Percentiles rank a stretch among this genome's conserved stretches.
These are phyloP conservation scores for Brachyhypopomus gauderio DNA, from an alignment of 2,113 vertebrate species.

Conservation along the genomic window DNA sequence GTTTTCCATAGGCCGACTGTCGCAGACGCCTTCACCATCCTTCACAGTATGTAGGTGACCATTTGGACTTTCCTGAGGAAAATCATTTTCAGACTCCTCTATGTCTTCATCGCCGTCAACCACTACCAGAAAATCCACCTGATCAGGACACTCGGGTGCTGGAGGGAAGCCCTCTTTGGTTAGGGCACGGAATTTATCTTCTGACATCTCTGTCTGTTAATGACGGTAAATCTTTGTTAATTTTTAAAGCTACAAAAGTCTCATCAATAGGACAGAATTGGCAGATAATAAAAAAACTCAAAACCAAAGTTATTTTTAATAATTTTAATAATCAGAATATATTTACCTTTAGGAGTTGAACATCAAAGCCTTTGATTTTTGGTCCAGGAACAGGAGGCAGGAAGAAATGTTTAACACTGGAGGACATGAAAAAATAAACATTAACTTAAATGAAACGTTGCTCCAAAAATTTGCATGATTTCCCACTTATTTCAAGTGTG, in stretches of 20 bases:
- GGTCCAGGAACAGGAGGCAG: slow-evolving; percentile 91
- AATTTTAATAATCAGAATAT: neutral
- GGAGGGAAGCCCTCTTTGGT: slow-evolving; percentile 81
- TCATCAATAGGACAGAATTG: neutral
- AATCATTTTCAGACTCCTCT: slow-evolving; percentile 35
- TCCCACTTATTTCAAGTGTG: slow-evolving; percentile 22
- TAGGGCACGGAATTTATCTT: slow-evolving; percentile 80
- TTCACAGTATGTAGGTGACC: slow-evolving; percentile 63
- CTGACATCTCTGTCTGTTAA: slow-evolving; percentile 78
- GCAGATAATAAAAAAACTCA: neutral
- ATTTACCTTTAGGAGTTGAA: slow-evolving; percentile 82
- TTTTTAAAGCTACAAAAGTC: neutral
- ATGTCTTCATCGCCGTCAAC: slow-evolving; percentile 74
- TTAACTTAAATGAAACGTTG: slow-evolving; percentile 29
- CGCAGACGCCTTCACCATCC: slow-evolving; percentile 46
- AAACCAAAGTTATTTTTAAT: neutral
- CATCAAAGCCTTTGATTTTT: slow-evolving; percentile 89
- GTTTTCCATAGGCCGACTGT: neutral
- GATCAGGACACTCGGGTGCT: slow-evolving; percentile 74
- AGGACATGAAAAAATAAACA: slow-evolving; percentile 31
- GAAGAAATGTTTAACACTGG: slow-evolving; percentile 82
- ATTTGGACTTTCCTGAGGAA: slow-evolving; percentile 57
- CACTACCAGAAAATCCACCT: slow-evolving; percentile 83
- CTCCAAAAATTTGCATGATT: slow-evolving; percentile 28
- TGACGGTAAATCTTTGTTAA: neutral